Conservation (phyloP, 2,888 invertebrate species). For the Lysandra coridon region DNA sequence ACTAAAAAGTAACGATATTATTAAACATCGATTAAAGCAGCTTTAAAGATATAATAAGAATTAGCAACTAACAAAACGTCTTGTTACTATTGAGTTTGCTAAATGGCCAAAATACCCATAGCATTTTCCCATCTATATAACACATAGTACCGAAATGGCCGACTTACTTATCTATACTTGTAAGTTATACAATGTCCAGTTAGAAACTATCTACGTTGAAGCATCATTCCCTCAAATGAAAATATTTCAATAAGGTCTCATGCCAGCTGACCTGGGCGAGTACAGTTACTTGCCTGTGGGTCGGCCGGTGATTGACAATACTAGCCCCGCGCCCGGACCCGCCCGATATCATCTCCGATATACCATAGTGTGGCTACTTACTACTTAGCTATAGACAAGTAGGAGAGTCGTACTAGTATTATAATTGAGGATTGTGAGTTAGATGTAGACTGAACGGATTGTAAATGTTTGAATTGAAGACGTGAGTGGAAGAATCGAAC, state of each 20-base stretch:
- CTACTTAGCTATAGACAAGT: neutral
- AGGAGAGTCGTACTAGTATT: neutral
- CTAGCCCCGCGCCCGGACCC: neutral
- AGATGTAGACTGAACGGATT: too few species aligned
- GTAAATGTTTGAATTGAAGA: too few species aligned
- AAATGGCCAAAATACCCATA: too few species aligned
- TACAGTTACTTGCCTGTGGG: constrained; percentile 3
- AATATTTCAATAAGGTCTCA: constrained; percentile 13
- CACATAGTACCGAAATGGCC: too few species aligned
- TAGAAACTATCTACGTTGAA: neutral
- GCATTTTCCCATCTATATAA: too few species aligned
- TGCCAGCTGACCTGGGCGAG: neutral
- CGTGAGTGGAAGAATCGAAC: too few species aligned
- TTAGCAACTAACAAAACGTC: too few species aligned
- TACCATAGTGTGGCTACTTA: neutral
- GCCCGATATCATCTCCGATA: neutral
- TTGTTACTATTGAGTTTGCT: too few species aligned
- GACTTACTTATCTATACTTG: neutral
- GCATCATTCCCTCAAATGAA: neutral
- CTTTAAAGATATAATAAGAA: too few species aligned
- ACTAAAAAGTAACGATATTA: too few species aligned
- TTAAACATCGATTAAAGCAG: too few species aligned
- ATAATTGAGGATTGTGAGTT: too few species aligned
- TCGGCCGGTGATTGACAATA: constrained; percentile 5
- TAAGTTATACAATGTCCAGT: neutral